A percentile compares a stretch with the other conserved stretches of the same genome.
These are phyloP conservation scores for Cirrhinus mrigala DNA, from an alignment of 2,797 vertebrate species.

Conservation along the genomic window DNA sequence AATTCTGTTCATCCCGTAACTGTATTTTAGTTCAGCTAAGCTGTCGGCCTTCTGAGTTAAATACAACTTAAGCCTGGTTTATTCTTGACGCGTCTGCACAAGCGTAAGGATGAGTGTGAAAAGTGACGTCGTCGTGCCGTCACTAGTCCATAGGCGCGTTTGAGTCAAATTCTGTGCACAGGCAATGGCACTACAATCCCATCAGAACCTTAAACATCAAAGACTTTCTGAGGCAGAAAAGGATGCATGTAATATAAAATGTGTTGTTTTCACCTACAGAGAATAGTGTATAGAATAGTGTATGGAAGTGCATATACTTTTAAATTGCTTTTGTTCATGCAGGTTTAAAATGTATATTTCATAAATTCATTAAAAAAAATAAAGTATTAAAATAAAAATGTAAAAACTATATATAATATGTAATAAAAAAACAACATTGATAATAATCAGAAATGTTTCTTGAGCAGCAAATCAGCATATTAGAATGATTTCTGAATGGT, in stretches of 20 bases:
- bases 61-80: conserved; percentile 20
- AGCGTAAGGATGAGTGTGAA: conserved; percentile 15
- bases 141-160: not conserved
- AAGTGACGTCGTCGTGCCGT: not conserved
- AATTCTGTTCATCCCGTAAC: not conserved
- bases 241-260: not conserved
- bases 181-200: not conserved
- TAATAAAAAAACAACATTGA: not conserved
- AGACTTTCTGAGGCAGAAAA: not conserved
- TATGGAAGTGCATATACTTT: too few species aligned
- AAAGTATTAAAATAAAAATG: not conserved
- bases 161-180: not conserved
- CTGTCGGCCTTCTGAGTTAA: conserved; percentile 4
- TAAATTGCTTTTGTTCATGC: too few species aligned
- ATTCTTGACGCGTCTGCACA: conserved; percentile 2
- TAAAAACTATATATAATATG: too few species aligned
- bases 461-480: not conserved
- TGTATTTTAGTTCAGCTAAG: not conserved
- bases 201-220: not conserved
- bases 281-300: too few species aligned
- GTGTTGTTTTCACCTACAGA: too few species aligned
- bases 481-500: not conserved
- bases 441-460: not conserved
- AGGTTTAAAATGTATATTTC: not conserved
- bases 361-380: not conserved